These are phyloP conservation scores for Drosophila tropicalis DNA, from an alignment of 1,140 invertebrate genomes.

Conservation along the genomic window DNA sequence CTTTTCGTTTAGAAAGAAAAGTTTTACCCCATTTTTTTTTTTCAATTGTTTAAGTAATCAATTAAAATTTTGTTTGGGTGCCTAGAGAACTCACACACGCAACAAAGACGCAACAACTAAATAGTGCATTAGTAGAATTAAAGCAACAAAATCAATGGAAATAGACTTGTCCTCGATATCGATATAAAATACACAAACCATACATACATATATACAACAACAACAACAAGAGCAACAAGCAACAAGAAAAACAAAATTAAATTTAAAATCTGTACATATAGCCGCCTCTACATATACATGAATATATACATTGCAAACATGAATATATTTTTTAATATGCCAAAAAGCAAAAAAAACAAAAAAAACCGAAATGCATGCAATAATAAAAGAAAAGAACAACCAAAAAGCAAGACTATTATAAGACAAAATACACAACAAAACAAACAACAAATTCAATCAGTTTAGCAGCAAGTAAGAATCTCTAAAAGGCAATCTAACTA, in stretches of 20 bases:
- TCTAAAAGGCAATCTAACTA: not conserved
- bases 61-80: constrained; percentile 51
- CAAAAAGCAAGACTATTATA: constrained; percentile 42
- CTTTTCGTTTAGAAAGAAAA: not conserved
- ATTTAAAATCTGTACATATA: constrained; percentile 44
- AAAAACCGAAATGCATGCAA: constrained; percentile 39
- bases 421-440: constrained; percentile 19
- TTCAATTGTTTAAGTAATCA: constrained; percentile 6
- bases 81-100: constrained; percentile 41
- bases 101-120: constrained; percentile 64
- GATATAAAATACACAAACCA: constrained; percentile 43
- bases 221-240: not conserved
- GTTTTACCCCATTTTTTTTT: constrained; percentile 20
- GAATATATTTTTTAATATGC: constrained; percentile 75
- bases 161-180: constrained; percentile 63
- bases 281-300: constrained; percentile 29
- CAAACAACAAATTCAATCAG: constrained; percentile 21
- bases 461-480: not conserved
- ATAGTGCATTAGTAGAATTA: constrained; percentile 77
- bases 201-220: constrained; percentile 30
- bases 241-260: not conserved
- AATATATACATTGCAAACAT: constrained; percentile 48
- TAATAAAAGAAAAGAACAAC: constrained; percentile 19
- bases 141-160: constrained; percentile 68
- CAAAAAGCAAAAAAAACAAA: constrained; percentile 1